These are phyloP conservation scores for Galendromus occidentalis DNA, from an alignment of 1,140 invertebrate genomes.

Conservation along the genomic window DNA sequence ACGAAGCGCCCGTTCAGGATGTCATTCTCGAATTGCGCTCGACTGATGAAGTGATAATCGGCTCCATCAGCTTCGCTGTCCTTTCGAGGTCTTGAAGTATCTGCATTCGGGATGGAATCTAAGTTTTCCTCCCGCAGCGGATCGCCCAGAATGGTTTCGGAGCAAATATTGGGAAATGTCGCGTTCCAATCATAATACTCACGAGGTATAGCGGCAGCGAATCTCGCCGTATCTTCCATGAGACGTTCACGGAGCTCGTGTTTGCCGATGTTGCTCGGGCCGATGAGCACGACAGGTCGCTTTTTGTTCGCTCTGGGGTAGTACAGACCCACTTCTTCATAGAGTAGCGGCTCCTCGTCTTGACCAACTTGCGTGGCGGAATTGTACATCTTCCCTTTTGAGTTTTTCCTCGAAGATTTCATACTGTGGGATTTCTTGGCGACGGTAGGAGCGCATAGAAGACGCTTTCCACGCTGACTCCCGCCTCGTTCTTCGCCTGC, in stretches of 20 bases:
- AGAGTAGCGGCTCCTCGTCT: conserved; percentile 23
- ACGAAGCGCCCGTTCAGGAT: conserved; percentile 31
- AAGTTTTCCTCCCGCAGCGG: not conserved
- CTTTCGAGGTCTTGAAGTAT: conserved; percentile 31
- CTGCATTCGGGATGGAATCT: conserved; percentile 20
- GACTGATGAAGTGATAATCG: conserved; percentile 36
- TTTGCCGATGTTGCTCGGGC: conserved; percentile 35
- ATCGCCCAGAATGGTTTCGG: not conserved
- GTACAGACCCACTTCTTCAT: conserved; percentile 35
- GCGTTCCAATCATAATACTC: conserved; percentile 18
- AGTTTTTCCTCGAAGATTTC: not conserved
- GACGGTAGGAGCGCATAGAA: not conserved
- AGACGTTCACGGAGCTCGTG: conserved; percentile 33
- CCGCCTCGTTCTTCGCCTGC: not conserved
- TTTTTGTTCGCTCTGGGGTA: conserved; percentile 33
- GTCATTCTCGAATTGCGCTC: conserved; percentile 30
- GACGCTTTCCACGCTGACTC: not conserved
- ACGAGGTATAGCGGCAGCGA: conserved; percentile 37
- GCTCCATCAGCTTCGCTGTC: conserved; percentile 32
- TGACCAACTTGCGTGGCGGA: not conserved
- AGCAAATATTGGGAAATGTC: not conserved
- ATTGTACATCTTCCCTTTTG: conserved; percentile 8
- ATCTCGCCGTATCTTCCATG: conserved; percentile 33
- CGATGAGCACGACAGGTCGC: conserved; percentile 36
- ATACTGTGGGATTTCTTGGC: not conserved